Base-by-base conservation (phyloP, 2,113 vertebrate species). In the Progne subis region DNA sequence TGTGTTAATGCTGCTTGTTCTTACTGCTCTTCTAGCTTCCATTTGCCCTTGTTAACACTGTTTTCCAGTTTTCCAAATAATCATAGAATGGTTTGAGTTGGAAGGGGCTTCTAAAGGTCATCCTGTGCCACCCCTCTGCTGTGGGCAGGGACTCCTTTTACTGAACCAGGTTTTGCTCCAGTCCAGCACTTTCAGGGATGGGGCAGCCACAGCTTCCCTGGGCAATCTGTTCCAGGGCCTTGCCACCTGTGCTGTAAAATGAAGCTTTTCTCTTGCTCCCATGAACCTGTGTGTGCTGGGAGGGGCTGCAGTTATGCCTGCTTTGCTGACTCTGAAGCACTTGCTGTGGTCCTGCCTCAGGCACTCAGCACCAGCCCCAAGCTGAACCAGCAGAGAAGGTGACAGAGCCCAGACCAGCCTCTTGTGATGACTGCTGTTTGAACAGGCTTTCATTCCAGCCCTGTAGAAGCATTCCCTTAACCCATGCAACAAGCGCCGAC, bases 321-420 rank as follows among this genome's bases (percentile, higher is more conserved):
- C 34, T 46, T 50, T 79, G 28, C 55, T 53, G 75, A 18, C 57
- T 23, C 31, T 6, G 5, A 18, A 84, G 39, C 12, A 4, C 19
- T 82, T 32, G 29, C 56, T 68, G 29, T 37, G 15, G 15, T 64
- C 57, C 34, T 83, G 43, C 53, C 29, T 23, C 13, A 19, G 47
- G 55, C 2, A 1, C n/a, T 41, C 43, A 29, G 15, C 53, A 57
- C 39, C 47, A 67, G 13, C 39, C 18, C 12, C 1, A 4, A 0
- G 0, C 29, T 0, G 0, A 65, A 44, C 24, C 2, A 3, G 17
- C 31, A 44, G 46, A 68, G 76, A 23, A 65, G 55, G 49, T 53
- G 32, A 19, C 63, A 32, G 43, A 46, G 14, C 56, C 47, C n/a
- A 55, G 50, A 21, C 7, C 15, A 18, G n/a, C 11, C 3, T 34